Evolutionary conservation across 2,113 vertebrate species (phyloP).

Genomic region (Pelodiscus sinensis): DNA sequence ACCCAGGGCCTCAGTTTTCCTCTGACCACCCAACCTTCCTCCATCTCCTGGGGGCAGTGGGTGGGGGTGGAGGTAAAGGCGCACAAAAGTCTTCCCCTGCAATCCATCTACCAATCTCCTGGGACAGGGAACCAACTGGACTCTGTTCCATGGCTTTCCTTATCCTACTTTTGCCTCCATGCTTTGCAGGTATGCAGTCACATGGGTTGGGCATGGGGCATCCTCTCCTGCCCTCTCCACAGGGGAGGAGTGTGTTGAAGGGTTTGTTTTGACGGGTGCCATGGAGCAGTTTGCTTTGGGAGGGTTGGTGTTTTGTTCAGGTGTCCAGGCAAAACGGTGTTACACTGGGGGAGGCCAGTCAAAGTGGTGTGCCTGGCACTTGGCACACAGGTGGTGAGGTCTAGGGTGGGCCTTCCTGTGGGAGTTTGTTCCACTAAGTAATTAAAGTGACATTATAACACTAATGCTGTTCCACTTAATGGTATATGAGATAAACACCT

Average conservation of each 20-base stretch:
- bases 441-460: fast-evolving
- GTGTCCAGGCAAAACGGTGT: background rate
- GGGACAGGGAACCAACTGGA: background rate
- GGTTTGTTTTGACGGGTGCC: background rate
- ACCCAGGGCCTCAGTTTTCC: background rate
- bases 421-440: background rate
- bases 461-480: background rate
- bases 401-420: background rate
- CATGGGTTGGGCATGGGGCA: background rate
- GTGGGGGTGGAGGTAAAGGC: fast-evolving
- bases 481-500: background rate
- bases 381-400: background rate
- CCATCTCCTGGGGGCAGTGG: fast-evolving
- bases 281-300: background rate
- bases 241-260: too few relatives aligned
- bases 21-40: background rate
- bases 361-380: background rate
- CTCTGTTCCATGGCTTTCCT: background rate
- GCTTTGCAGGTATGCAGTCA: too few relatives aligned
- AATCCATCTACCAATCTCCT: background rate
- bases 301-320: background rate
- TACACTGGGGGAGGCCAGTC: background rate
- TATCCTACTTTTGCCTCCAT: background rate
- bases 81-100: background rate
- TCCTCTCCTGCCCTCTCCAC: too few relatives aligned